A percentile compares a stretch with the other conserved stretches of the same genome.
Conservation (phyloP, 1,140 invertebrate genomes). For the Ceratosolen solmsi region DNA sequence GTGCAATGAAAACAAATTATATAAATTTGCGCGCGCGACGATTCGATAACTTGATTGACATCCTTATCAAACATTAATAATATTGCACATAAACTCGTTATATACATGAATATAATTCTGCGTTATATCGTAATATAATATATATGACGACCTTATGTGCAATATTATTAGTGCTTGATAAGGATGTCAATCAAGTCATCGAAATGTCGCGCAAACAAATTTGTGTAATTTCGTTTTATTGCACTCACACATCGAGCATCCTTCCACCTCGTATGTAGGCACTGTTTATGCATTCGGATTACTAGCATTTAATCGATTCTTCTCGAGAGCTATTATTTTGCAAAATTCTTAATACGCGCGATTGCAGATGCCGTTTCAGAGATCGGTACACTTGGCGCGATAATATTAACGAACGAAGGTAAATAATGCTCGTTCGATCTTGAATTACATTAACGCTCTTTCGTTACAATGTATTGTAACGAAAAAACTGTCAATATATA, state of each 20-base stretch:
- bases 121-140: constrained; percentile 24
- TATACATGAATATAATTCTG: constrained; percentile 16
- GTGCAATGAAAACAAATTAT: constrained; percentile 4
- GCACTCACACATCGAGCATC: neutral
- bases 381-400: too few species aligned
- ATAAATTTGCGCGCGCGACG: constrained; percentile 12
- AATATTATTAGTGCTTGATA: constrained; percentile 22
- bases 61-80: constrained; percentile 19
- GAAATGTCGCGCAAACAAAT: neutral
- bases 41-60: constrained; percentile 17
- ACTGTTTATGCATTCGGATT: neutral
- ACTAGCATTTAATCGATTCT: neutral
- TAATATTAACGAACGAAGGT: too few species aligned
- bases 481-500: too few species aligned
- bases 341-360: too few species aligned
- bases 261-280: neutral
- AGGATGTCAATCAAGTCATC: constrained; percentile 19
- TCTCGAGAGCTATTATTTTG: neutral
- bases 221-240: constrained; percentile 6
- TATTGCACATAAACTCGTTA: constrained; percentile 29
- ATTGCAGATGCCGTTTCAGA: too few species aligned
- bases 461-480: too few species aligned
- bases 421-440: too few species aligned
- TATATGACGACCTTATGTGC: constrained; percentile 13
- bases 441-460: too few species aligned